Conservation (phyloP, 2,113 vertebrate species). For the Hyla sarda region DNA sequence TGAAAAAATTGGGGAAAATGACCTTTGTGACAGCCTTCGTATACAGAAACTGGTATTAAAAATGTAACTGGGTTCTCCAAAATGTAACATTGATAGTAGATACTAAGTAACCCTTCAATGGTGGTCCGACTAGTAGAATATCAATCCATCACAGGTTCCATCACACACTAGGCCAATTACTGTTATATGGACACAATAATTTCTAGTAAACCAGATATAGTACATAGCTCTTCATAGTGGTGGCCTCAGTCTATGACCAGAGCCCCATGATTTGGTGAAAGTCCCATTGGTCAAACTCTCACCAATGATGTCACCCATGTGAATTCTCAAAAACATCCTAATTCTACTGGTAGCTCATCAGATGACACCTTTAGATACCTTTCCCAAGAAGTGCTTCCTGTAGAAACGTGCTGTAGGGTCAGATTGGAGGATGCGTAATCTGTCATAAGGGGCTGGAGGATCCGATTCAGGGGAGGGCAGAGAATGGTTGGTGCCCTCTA, state of each 20-base stretch:
- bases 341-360: background rate
- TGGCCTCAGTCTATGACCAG: no score
- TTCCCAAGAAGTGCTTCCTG: slow-evolving; percentile 80
- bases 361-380: slow-evolving; percentile 77
- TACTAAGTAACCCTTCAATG: no score
- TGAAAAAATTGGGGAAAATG: background rate
- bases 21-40: background rate
- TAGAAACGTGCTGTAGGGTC: slow-evolving; percentile 84
- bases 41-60: background rate
- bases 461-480: slow-evolving; percentile 72
- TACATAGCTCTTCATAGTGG: no score
- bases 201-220: no score
- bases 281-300: no score
- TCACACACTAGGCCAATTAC: no score
- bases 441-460: slow-evolving; percentile 66
- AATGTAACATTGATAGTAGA: background rate
- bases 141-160: background rate
- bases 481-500: slow-evolving; percentile 78
- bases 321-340: no score
- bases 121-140: no score
- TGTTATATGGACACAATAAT: no score
- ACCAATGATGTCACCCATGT: no score
- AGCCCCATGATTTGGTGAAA: no score
- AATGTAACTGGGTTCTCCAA: background rate
- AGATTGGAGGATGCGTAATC: slow-evolving; percentile 84